Conservation (phyloP, 2,888 invertebrate species). For the Tryphoninae sp. region DNA sequence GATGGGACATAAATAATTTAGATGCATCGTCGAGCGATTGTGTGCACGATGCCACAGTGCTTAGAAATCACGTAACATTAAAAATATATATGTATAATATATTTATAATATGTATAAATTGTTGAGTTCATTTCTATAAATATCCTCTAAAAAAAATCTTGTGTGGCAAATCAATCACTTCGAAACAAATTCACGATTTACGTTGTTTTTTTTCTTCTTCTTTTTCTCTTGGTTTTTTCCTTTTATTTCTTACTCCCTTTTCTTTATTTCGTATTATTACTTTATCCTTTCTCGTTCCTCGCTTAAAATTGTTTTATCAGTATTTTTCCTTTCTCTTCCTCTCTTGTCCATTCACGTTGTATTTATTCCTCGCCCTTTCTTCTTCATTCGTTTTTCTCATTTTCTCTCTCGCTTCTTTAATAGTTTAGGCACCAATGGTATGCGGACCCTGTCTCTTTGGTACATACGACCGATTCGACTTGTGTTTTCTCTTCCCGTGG, state of each 20-base stretch:
- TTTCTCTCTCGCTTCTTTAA: constrained; percentile 70
- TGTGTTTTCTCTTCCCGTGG: constrained; percentile 69
- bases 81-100: constrained; percentile 75
- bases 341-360: constrained; percentile 61
- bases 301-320: constrained; percentile 66
- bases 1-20: constrained; percentile 81
- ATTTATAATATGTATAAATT: constrained; percentile 80
- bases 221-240: constrained; percentile 56
- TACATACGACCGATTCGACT: constrained; percentile 81
- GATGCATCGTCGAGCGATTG: constrained; percentile 65
- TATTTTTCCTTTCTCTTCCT: constrained; percentile 66
- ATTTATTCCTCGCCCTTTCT: constrained; percentile 61
- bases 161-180: constrained; percentile 79
- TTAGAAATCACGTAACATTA: constrained; percentile 81
- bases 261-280: constrained; percentile 48
- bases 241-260: constrained; percentile 30
- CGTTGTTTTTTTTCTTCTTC: constrained; percentile 60
- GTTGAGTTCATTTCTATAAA: constrained; percentile 80
- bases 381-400: constrained; percentile 23
- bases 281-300: constrained; percentile 43
- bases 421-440: constrained; percentile 81
- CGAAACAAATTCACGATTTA: constrained; percentile 79
- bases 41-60: constrained; percentile 76
- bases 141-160: constrained; percentile 80
- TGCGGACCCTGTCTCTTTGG: constrained; percentile 82